Base-by-base conservation (phyloP, 35 echinoderm and acorn worm genomes). In the Hemicentrotus pulcherrimus region DNA sequence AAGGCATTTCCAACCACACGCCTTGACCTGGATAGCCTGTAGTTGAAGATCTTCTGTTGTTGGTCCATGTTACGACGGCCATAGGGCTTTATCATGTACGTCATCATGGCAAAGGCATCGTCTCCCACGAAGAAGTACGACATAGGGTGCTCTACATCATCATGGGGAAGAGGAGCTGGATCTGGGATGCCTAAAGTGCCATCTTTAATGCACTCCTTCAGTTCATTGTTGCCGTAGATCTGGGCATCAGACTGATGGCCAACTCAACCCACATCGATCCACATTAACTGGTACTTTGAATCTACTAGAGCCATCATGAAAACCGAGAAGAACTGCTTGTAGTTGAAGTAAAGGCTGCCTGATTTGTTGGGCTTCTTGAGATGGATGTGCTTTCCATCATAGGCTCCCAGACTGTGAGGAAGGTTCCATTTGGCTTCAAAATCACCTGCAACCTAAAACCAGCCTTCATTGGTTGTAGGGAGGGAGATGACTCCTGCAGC, bases 321-420 rank as follows among this genome's bases (percentile, higher is more conserved):
- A 41, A 41, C 35, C 35, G 35, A 41, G 35, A 41, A 41, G 35
- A 86, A 86, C 86, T 86, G 86, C 47, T 97, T 97, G 92, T 97
- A 95, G 91, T 97, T 97, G 86, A 78, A 48, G 86, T 97, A 97
- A 12, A 41, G 35, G 8, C 65, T 86, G 6, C 96, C 96, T 10
- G 95, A 95, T 2, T 92, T 89, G 0, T 94, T 55, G 61, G 96
- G 96, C 31, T 22, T 13, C 86, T 86, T 71, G 31, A 95, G 46
- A 18, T 14, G 22, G 32, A 95, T 86, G 70, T 97, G 96, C 32
- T 97, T 97, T 45, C 96, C 96, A 95, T 95, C 96, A 0, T 94
- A 32, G 45, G 96, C 94, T 28, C 94, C 96, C 12, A 92, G 11
- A 32, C 31, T 16, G 52, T 97, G 88, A 50, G 94, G 94, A 22